A percentile compares a stretch with the other conserved stretches of the same genome.
Conservation (phyloP, 2,888 invertebrate genomes). For the Nomada flava region DNA sequence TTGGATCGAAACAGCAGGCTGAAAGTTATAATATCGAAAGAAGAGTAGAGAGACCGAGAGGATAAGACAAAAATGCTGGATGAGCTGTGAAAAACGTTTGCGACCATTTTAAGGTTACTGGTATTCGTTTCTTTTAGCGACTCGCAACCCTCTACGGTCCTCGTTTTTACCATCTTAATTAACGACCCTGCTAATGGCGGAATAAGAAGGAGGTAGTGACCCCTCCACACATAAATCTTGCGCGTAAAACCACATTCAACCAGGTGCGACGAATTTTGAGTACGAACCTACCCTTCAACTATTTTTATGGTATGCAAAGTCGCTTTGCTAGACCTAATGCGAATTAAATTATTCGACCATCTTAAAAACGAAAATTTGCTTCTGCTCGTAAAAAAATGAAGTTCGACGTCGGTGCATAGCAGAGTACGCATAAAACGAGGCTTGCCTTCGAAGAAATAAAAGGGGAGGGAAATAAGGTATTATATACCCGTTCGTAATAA, state of each 20-base stretch:
- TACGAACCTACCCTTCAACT: not conserved
- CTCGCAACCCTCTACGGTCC: slow-evolving; percentile 7
- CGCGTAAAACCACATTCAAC: slow-evolving; percentile 21
- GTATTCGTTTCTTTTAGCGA: slow-evolving; percentile 45
- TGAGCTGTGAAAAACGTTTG: slow-evolving; percentile 44
- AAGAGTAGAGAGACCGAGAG: not conserved
- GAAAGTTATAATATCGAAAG: not conserved
- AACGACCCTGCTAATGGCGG: slow-evolving; percentile 71
- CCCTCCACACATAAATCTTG: slow-evolving; percentile 27
- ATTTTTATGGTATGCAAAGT: slow-evolving; percentile 13
- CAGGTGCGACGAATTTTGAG: slow-evolving; percentile 21
- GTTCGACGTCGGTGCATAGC: no score
- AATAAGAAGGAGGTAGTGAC: slow-evolving; percentile 61
- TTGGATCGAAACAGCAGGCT: not conserved
- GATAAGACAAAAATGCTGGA: slow-evolving; percentile 19
- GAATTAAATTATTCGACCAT: not conserved
- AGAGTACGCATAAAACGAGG: no score
- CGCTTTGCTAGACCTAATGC: not conserved
- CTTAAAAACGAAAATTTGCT: no score
- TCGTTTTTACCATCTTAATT: slow-evolving; percentile 72
- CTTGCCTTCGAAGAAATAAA: no score
- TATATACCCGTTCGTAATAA: no score
- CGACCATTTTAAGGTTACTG: slow-evolving; percentile 40
- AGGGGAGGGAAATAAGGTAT: no score
- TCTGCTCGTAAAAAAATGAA: no score